Evolutionary conservation across 2,113 vertebrate species (phyloP).

Genomic region (Athene cunicularia): DNA sequence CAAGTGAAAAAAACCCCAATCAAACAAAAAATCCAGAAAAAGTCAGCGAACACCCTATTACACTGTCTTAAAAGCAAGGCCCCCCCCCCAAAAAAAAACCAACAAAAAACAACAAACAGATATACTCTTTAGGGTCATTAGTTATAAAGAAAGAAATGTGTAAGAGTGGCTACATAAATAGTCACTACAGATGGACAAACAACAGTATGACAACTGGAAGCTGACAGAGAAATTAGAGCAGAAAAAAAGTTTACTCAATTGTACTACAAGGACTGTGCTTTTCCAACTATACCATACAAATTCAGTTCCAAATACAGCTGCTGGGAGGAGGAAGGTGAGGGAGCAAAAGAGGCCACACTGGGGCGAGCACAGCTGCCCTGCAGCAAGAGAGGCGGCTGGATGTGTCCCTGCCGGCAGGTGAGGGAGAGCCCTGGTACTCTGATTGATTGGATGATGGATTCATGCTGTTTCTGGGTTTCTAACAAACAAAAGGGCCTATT

Average conservation of each 20-base stretch:
- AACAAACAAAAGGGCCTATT: slow-evolving; percentile 68
- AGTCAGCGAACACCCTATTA: neutral
- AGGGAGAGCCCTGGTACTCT: slow-evolving; percentile 53
- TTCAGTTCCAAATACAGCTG: neutral
- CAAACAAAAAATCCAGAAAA: neutral
- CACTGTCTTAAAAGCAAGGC: neutral
- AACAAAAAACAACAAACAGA: too few species aligned
- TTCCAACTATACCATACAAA: neutral
- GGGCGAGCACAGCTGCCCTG: neutral
- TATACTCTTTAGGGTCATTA: neutral
- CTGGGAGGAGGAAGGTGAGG: neutral
- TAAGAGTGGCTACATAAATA: neutral
- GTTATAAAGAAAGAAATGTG: neutral
- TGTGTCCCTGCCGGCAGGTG: slow-evolving; percentile 39
- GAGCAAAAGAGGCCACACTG: neutral
- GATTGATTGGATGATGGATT: slow-evolving; percentile 70
- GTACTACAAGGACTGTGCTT: neutral
- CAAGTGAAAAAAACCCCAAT: neutral
- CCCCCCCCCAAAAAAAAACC: too few species aligned
- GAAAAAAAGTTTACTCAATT: neutral
- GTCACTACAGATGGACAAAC: neutral
- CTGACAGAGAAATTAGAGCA: neutral
- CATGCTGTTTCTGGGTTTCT: slow-evolving; percentile 63
- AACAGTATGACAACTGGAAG: neutral
- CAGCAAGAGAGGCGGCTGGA: slow-evolving; percentile 27